Conservation (phyloP, 2,797 vertebrate genomes). For the Rousettus madagascariensis region DNA sequence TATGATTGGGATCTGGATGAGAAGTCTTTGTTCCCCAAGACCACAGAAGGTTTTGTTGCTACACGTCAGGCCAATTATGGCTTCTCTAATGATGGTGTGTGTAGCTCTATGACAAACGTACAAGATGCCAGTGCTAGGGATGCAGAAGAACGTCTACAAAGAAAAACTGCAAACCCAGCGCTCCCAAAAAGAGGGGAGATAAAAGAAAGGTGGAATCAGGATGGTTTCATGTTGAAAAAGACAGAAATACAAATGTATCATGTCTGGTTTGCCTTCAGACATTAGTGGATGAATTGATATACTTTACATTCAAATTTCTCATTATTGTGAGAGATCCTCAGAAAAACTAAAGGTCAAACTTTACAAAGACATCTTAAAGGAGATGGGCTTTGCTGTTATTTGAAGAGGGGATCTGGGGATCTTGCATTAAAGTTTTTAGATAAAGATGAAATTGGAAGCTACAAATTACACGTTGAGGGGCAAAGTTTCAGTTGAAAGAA, state of each 20-base stretch:
- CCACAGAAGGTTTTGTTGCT: slow-evolving; percentile 92
- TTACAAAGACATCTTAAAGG: slow-evolving; percentile 94
- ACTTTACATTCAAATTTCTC: slow-evolving; percentile 92
- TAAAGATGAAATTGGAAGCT: slow-evolving; percentile 91
- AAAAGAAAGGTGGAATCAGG: slow-evolving; percentile 91
- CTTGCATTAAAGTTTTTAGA: slow-evolving; percentile 91
- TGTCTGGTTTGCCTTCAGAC: slow-evolving; percentile 91
- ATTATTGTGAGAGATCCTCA: slow-evolving; percentile 91
- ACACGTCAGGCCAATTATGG: slow-evolving; percentile 92
- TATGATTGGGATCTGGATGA: slow-evolving; percentile 89
- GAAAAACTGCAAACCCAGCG: slow-evolving; percentile 68
- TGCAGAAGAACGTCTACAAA: slow-evolving; percentile 67
- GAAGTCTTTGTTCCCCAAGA: slow-evolving; percentile 89
- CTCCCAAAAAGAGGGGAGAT: slow-evolving; percentile 85
- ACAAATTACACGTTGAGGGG: slow-evolving; percentile 91
- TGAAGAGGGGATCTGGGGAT: slow-evolving; percentile 91
- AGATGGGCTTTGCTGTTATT: slow-evolving; percentile 92
- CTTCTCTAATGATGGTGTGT: slow-evolving; percentile 84
- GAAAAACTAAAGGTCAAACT: slow-evolving; percentile 93
- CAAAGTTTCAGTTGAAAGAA: slow-evolving; percentile 92
- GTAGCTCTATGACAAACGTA: slow-evolving; percentile 66
- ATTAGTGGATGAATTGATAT: slow-evolving; percentile 89
- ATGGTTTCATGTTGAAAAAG: slow-evolving; percentile 92
- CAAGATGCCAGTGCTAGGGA: slow-evolving; percentile 53
- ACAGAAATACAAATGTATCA: slow-evolving; percentile 93